phyloP scores from a whole-genome alignment of 2,888 invertebrate species.

The Mythimna ferrago region DNA sequence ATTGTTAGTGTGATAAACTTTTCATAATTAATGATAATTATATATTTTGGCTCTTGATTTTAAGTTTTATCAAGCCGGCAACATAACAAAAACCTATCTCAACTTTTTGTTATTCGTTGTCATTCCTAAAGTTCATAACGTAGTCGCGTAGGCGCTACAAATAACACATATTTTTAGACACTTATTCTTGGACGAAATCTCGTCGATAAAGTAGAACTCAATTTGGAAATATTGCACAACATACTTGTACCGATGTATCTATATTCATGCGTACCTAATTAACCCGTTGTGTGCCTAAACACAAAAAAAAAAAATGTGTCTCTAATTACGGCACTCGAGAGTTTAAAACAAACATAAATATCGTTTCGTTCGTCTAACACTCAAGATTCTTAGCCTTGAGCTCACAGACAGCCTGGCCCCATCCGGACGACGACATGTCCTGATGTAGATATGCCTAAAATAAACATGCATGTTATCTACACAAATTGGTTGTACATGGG shows the following conservation, averaged over 20 bases:
- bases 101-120: neutral
- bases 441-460: slow-evolving; percentile 69
- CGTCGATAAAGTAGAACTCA: neutral
- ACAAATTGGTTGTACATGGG: slow-evolving; percentile 50
- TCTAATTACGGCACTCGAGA: no score
- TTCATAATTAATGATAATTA: no score
- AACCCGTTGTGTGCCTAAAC: no score
- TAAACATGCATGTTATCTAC: slow-evolving; percentile 66
- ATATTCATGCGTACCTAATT: neutral
- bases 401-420: slow-evolving; percentile 80
- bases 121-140: slow-evolving; percentile 1
- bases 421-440: slow-evolving; percentile 64
- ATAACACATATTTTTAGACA: slow-evolving; percentile 31
- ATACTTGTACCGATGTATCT: neutral
- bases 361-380: slow-evolving; percentile 54
- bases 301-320: no score
- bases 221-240: neutral
- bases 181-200: slow-evolving; percentile 28
- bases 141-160: slow-evolving; percentile 21
- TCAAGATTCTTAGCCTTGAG: slow-evolving; percentile 71
- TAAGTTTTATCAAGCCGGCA: neutral
- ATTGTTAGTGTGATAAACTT: no score
- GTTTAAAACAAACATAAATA: slow-evolving; percentile 1
- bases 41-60: no score
- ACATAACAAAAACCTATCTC: no score